Percentiles rank a stretch among this genome's conserved stretches.
Evolutionary conservation across 2,888 invertebrate genomes (phyloP).

Genomic region (Chrysolina americana): DNA sequence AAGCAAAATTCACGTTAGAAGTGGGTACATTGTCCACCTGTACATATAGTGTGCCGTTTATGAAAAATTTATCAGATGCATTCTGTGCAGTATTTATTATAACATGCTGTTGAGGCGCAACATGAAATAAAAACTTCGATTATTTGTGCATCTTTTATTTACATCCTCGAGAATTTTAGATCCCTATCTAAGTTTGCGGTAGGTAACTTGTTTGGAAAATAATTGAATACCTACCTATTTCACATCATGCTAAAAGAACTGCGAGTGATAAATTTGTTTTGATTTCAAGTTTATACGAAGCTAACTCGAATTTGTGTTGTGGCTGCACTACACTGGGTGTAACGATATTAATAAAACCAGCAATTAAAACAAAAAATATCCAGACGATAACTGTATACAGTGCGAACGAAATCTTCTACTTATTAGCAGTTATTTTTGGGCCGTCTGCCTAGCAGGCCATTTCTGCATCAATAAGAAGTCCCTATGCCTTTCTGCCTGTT

Average conservation of each 20-base stretch:
- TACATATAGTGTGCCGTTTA: not conserved
- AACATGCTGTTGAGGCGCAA: constrained; percentile 2
- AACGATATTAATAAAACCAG: not conserved
- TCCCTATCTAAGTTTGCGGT: constrained; percentile 15
- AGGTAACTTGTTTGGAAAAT: constrained; percentile 17
- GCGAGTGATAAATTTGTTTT: constrained; percentile 1
- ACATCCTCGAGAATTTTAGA: constrained; percentile 23
- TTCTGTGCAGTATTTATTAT: constrained; percentile 16
- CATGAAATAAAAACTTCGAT: constrained; percentile 13
- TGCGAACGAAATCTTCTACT: too few relatives aligned
- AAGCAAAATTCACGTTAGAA: constrained; percentile 16
- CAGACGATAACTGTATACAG: not conserved
- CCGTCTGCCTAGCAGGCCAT: too few relatives aligned
- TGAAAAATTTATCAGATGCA: constrained; percentile 12
- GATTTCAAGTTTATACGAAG: not conserved
- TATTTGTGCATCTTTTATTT: constrained; percentile 14
- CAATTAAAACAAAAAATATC: not conserved
- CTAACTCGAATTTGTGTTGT: not conserved
- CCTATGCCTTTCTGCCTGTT: too few relatives aligned
- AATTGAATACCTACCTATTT: constrained; percentile 23
- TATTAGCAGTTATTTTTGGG: too few relatives aligned
- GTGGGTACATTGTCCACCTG: constrained; percentile 7
- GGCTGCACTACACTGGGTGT: not conserved
- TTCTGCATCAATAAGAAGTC: too few relatives aligned
- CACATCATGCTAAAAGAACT: not conserved